Base-by-base conservation (phyloP, 2,888 invertebrate species). In the Stenchaetothrips biformis region DNA sequence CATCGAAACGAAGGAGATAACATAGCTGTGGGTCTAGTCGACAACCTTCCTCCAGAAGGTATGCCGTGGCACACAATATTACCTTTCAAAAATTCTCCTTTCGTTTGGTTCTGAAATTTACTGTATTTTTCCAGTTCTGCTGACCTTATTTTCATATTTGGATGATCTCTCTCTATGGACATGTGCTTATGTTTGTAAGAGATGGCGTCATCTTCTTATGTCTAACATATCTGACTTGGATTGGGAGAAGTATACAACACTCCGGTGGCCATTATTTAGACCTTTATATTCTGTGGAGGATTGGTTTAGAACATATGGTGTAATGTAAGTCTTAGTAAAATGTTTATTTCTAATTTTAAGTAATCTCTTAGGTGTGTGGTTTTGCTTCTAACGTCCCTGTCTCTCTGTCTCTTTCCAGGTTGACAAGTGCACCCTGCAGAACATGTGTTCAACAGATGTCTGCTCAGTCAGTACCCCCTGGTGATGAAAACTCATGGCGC, bases 91-190 rank as follows among this genome's bases (percentile, higher is more conserved):
- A 78, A 67, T 53, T 59, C 53, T 77, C 80, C 16, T n/a, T 74
- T 7, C 48, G 74, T 48, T 77, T 27, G 16, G 4, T 21, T 74
- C 49, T 62, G 7, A 16, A 80, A 47, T 81, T 81, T 79, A 82
- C 82, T 82, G 82, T 79, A 82, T 86, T 78, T 85, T 88, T 83
- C 84, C 89, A 92, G 95, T 98, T 83, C 88, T 97, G 85, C 90
- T 97, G 79, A 92, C 93, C 82, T 95, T 97, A 82, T 97, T 98
- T 87, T 92, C 93, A 79, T 94, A 95, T 87, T 88, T 97, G 85
- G 97, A 98, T 86, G 97, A 97, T 87, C 91, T 97, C 85, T 96
- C 97, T 0, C 89, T 97, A 84, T 94, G 96, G 92, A 94, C 94
- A 85, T 94, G 94, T 81, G 93, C 94, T 67, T 93, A 94, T 86